Evolutionary conservation across 2,113 vertebrate genomes (phyloP), one percentile per base, ranked within the genome.

Genomic region (Balaeniceps rex): DNA sequence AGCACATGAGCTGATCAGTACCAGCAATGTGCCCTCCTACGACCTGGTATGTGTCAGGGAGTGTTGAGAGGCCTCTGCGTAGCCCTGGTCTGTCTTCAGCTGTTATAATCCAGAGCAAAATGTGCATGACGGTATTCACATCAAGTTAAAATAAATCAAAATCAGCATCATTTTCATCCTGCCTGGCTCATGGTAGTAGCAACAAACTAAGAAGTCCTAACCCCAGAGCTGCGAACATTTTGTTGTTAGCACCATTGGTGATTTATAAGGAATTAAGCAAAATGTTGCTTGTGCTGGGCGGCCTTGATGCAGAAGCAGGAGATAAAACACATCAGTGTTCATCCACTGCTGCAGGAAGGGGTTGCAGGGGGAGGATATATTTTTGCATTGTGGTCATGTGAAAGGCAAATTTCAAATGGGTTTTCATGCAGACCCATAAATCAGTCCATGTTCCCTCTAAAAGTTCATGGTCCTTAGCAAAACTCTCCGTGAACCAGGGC

Each of bases 371-470:
- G 74, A 91, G 60, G 36, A 92, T 91, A 83, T 85, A 90, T 92
- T 96, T 96, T 92, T 97, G 47, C 72, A 51, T 33, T 4, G 0
- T 81, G 89, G 85, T 58, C 91, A 78, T 86, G 87, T 11, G 84
- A 92, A 96, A 97, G 55, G 75, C 87, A 96, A 91, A 91, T 95
- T 95, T 96, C 91, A 86, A 87, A 88, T 95, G 87, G 94, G 60
- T 93, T 97, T 96, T 91, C 82, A 77, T 65, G 80, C 72, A 94
- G 92, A 84, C 77, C 28, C 92, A 97, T 96, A 97, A 97, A 96
- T 97, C 95, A 94, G 82, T 44, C 87, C 64, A 14, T 68, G 60
- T 80, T 88, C 75, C 54, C 84, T 86, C 93, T 80, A 63, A 86
- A 94, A 95, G 93, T 94, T 97, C 95, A 93, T 40, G 84, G 93